Percentiles rank a stretch among this genome's conserved stretches.
Evolutionary conservation across 1,140 invertebrate genomes (phyloP).

Genomic region (Lamellibrachia luymesi): DNA sequence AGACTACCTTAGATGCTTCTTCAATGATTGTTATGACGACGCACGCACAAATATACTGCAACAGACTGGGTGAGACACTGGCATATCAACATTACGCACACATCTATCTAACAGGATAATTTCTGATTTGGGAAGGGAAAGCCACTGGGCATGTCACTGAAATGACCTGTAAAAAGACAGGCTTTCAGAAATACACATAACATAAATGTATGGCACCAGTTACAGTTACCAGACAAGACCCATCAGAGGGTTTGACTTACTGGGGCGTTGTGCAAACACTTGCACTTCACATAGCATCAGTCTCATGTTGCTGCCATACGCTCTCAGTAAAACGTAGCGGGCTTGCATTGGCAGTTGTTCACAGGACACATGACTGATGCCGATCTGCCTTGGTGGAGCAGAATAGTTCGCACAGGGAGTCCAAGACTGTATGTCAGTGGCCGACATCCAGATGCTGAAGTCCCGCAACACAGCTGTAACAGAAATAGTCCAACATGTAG

Average conservation of each 20-base stretch:
- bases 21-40: too few relatives aligned
- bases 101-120: too few relatives aligned
- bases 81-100: too few relatives aligned
- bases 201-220: too few relatives aligned
- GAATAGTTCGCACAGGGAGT: neutral
- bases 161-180: too few relatives aligned
- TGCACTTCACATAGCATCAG: neutral
- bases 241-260: neutral
- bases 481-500: neutral
- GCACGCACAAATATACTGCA: too few relatives aligned
- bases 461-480: neutral
- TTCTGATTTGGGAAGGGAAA: too few relatives aligned
- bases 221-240: neutral
- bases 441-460: neutral
- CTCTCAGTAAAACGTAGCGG: neutral
- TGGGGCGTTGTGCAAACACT: neutral
- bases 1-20: too few relatives aligned
- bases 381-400: neutral
- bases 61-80: too few relatives aligned
- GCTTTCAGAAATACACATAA: too few relatives aligned
- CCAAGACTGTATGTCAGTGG: neutral
- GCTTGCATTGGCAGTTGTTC: neutral
- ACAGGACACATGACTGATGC: neutral
- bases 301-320: neutral
- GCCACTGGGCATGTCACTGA: too few relatives aligned